These are phyloP conservation scores for Baryphthengus martii DNA, from an alignment of 2,113 vertebrate genomes.

Conservation along the genomic window DNA sequence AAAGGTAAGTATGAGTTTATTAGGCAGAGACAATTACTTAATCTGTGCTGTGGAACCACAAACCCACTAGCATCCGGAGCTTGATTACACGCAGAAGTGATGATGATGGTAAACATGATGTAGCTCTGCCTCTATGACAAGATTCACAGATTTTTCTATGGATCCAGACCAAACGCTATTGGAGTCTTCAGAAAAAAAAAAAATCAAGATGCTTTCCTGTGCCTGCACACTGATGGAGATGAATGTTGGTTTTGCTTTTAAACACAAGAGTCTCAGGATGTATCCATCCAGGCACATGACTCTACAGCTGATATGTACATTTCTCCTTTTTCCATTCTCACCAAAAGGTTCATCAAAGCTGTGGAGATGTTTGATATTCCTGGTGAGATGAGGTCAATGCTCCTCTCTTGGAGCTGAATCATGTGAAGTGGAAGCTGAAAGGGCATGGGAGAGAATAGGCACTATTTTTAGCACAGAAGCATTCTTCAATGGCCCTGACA, in stretches of 20 bases:
- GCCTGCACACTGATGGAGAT: background rate
- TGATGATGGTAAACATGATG: background rate
- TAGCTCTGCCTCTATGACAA: background rate
- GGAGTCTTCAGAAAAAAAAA: too few relatives aligned
- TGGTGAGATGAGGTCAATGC: background rate
- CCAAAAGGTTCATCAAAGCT: conserved; percentile 34
- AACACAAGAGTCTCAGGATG: background rate
- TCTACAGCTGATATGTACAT: background rate
- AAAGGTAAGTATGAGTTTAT: background rate
- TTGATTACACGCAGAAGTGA: background rate
- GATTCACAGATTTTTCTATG: background rate
- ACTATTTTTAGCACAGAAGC: conserved; percentile 39
- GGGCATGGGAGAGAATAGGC: conserved; percentile 25
- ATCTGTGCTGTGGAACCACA: background rate
- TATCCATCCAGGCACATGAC: background rate
- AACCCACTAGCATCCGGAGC: background rate
- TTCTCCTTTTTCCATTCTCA: background rate
- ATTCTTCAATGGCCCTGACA: conserved; percentile 1
- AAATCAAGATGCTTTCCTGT: background rate
- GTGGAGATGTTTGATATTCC: conserved; percentile 45
- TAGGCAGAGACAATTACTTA: background rate
- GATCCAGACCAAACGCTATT: too few relatives aligned
- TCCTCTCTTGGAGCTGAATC: conserved; percentile 10
- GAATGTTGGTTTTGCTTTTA: background rate
- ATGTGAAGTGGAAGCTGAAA: conserved; percentile 39